These are phyloP conservation scores for Mechanitis messenoides DNA, from an alignment of 2,888 invertebrate species.

Conservation along the genomic window DNA sequence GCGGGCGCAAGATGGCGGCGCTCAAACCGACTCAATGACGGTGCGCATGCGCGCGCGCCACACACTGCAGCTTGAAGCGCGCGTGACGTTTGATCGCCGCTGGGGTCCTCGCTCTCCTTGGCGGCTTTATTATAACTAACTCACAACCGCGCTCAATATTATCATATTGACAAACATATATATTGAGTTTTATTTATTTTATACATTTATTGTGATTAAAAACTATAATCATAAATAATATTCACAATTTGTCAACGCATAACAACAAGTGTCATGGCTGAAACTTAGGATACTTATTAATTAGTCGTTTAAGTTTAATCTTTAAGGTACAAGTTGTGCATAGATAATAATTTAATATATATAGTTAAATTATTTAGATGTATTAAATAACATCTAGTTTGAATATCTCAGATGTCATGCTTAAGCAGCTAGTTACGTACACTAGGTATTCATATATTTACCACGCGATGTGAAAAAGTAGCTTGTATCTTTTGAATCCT, in stretches of 20 bases:
- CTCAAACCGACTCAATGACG: conserved; percentile 89
- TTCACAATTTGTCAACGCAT: neutral
- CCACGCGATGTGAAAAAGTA: too few species aligned
- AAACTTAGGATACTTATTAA: neutral
- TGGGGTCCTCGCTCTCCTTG: conserved; percentile 56
- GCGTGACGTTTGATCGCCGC: conserved; percentile 70
- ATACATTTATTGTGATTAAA: neutral
- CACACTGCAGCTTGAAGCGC: conserved; percentile 47
- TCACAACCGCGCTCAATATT: conserved; percentile 43
- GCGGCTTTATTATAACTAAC: conserved; percentile 50
- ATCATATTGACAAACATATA: conserved; percentile 23
- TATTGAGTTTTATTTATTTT: conserved; percentile 6
- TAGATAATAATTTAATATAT: conserved; percentile 3
- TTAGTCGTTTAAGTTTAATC: neutral
- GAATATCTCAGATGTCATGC: too few species aligned
- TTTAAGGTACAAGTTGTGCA: neutral
- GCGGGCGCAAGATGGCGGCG: conserved; percentile 87
- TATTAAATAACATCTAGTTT: neutral
- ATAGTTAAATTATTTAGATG: neutral
- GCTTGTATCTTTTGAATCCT: too few species aligned
- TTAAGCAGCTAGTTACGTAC: too few species aligned
- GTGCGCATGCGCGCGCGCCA: conserved; percentile 68
- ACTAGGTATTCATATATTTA: too few species aligned
- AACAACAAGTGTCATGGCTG: neutral
- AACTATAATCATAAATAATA: neutral